Conservation (phyloP, 2,113 vertebrate genomes). For the Leucopsar rothschildi region DNA sequence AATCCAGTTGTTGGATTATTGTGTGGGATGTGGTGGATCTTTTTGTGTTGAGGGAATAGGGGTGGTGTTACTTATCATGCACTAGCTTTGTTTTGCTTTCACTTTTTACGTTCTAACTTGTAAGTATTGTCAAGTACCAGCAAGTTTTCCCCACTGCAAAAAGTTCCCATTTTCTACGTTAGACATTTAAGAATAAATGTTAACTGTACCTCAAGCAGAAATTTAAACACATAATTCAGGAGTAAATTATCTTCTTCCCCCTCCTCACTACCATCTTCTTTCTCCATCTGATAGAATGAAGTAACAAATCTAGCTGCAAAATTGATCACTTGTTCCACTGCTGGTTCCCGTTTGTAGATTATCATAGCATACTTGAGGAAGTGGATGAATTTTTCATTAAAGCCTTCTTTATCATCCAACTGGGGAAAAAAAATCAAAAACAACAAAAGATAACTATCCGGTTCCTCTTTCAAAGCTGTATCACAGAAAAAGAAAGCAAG, state of each 20-base stretch:
- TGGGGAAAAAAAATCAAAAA: conserved; percentile 50
- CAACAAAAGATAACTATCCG: not conserved
- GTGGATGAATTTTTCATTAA: conserved; percentile 87
- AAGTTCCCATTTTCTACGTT: not conserved
- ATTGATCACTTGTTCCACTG: conserved; percentile 87
- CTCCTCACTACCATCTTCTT: conserved; percentile 58
- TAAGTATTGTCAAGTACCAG: not conserved
- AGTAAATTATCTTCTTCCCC: conserved; percentile 76
- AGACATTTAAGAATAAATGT: not conserved
- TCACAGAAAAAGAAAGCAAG: not conserved
- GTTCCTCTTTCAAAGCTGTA: not conserved
- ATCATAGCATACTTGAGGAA: conserved; percentile 90
- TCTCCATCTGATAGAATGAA: conserved; percentile 77
- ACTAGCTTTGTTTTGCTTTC: not conserved
- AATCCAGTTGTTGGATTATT: not conserved
- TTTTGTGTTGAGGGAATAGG: rapidly evolving
- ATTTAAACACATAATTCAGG: conserved; percentile 86
- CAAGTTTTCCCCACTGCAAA: not conserved
- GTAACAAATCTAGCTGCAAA: conserved; percentile 89
- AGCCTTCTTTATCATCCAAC: conserved; percentile 82
- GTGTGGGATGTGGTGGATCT: not conserved
- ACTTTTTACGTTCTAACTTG: not conserved
- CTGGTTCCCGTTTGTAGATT: conserved; percentile 87
- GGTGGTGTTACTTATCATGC: not conserved
- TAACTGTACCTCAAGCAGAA: conserved; percentile 86